Evolutionary conservation across 64 coral and sea anemone genomes (phyloP).

Genomic region (Dendronephthya gigantea): DNA sequence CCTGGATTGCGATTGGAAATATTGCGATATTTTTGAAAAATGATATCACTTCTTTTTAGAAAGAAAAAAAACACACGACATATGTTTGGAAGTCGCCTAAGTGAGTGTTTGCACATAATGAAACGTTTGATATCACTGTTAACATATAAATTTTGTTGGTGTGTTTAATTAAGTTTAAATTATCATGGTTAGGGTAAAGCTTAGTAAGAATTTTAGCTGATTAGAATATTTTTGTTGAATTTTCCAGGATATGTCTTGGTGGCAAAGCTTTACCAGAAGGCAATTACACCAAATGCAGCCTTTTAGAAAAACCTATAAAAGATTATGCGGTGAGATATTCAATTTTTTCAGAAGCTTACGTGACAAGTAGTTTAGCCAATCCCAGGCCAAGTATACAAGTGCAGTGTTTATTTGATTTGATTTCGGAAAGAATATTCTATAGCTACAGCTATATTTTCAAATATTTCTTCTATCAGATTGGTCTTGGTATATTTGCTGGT

Average conservation of each 20-base stretch:
- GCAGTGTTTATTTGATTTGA: too few species aligned
- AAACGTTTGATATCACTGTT: too few species aligned
- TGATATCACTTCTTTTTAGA: too few species aligned
- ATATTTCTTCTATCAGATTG: neutral
- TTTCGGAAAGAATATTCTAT: too few species aligned
- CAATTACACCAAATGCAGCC: neutral
- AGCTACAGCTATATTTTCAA: too few species aligned
- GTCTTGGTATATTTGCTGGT: neutral
- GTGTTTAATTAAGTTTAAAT: too few species aligned
- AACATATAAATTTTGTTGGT: too few species aligned
- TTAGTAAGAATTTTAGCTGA: neutral
- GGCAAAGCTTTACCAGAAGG: neutral
- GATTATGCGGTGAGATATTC: neutral
- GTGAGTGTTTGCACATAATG: neutral
- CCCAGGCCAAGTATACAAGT: neutral
- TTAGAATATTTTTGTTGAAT: neutral
- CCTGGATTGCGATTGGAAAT: too few species aligned
- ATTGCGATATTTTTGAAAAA: too few species aligned
- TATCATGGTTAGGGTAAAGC: too few species aligned
- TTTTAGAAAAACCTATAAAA: slow-evolving; percentile 3
- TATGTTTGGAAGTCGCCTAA: neutral
- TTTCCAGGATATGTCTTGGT: neutral
- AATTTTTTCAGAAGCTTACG: neutral
- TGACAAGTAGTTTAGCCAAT: too few species aligned
- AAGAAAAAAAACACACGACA: neutral